Base-by-base conservation (phyloP, 30 jellyfish, hydroid and myxozoan genomes). In the Aurelia sp. region DNA sequence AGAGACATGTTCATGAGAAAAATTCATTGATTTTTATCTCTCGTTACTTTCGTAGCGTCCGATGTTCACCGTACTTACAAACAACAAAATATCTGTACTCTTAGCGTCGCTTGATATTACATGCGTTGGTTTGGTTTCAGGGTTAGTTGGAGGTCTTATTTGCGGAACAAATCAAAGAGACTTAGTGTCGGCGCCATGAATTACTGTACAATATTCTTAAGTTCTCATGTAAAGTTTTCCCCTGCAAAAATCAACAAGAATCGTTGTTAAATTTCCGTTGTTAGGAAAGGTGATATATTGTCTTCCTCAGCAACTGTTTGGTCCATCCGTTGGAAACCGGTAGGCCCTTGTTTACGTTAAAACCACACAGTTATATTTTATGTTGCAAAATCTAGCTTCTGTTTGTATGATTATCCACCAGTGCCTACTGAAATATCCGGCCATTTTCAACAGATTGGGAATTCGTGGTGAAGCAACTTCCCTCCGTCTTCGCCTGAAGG, bases 61-160 rank as follows among this genome's bases (percentile, higher is more conserved):
- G 55, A 6, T 44, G 16, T 5, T 44, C 16, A 44, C 3, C 15
- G 55, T 44, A 7, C 10, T 44, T 9, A 16, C 55, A 16, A 44
- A 44, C 10, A 44, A 44, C 55, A 44, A 44, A 40, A 44, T 44
- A 8, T 44, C 10, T 16, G 0, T 44, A n/a, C n/a, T 44, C 15
- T 6, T 9, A 44, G 8, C 10, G 10, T 44, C 55, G 3, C 55
- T 44, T 12, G 69, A 59, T 21, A 21, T 59, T 18, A 59, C 13
- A 59, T 59, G 69, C 69, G 33, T 59, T 59, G 69, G 33, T 59
- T 59, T 59, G 69, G 33, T 59, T 59, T 18, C 33, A 18, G 37
- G 33, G 33, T 13, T 18, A 13, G 69, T 59, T 59, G 55, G 55
- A 44, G 55, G 55, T 44, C 55, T 6, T 5, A 44, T 21, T 21